These are phyloP conservation scores for Troilus luridus DNA, from an alignment of 2,888 invertebrate genomes.

Conservation along the genomic window DNA sequence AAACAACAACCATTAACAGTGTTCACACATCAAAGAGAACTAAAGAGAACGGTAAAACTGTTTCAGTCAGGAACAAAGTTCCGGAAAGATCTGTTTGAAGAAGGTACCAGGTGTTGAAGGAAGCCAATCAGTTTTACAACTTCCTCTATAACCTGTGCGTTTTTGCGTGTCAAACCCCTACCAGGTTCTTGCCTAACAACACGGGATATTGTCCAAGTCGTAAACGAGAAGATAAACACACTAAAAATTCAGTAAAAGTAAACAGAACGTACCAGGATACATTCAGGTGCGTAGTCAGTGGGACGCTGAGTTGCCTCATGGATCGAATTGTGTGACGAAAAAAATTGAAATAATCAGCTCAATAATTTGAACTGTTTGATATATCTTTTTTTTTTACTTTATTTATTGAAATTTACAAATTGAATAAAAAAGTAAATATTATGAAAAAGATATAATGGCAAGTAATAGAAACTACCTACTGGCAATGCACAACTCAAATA, in stretches of 20 bases:
- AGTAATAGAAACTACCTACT: too few relatives aligned
- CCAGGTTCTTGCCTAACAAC: neutral
- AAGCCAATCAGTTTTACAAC: slow-evolving; percentile 27
- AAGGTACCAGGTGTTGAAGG: neutral
- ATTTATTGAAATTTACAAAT: too few relatives aligned
- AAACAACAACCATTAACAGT: neutral
- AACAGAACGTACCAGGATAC: neutral
- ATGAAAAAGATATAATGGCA: too few relatives aligned
- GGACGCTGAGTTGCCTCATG: too few relatives aligned
- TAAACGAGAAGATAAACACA: slow-evolving; percentile 4
- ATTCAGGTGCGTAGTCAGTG: too few relatives aligned
- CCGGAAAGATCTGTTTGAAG: neutral
- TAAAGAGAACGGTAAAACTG: neutral
- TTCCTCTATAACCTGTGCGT: neutral
- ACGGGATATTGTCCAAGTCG: neutral
- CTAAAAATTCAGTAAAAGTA: neutral
- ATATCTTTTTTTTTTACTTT: too few relatives aligned
- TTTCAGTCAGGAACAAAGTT: neutral
- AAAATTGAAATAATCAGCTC: too few relatives aligned
- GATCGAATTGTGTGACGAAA: too few relatives aligned
- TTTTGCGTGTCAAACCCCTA: neutral
- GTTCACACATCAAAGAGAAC: neutral
- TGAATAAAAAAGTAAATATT: too few relatives aligned
- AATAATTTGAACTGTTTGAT: too few relatives aligned
- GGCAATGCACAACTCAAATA: too few relatives aligned